Evolutionary conservation across 2,888 invertebrate species (phyloP).

Genomic region (Linyphia triangularis): DNA sequence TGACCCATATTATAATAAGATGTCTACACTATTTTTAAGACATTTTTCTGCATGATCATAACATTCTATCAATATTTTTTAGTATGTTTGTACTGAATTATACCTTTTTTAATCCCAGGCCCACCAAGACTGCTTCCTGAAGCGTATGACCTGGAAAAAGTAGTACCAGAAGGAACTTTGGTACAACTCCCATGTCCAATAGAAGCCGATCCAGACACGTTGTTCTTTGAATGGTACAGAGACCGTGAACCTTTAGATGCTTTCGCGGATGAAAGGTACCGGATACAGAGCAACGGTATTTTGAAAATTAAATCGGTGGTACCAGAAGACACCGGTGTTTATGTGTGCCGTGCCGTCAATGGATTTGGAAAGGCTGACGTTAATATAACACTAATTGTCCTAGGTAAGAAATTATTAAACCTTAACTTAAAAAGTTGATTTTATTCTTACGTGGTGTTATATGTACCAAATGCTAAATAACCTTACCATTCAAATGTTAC

Average conservation of each 20-base stretch:
- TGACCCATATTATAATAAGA: too few relatives aligned
- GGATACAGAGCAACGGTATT: conserved; percentile 67
- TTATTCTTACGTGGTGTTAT: too few relatives aligned
- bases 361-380: conserved; percentile 72
- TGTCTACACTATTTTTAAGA: not conserved
- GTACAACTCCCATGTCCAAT: conserved; percentile 74
- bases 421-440: too few relatives aligned
- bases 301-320: conserved; percentile 73
- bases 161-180: conserved; percentile 69
- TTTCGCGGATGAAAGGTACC: conserved; percentile 70
- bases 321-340: conserved; percentile 74
- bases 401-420: conserved; percentile 70
- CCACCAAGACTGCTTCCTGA: conserved; percentile 72
- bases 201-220: conserved; percentile 72
- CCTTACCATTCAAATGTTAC: too few relatives aligned
- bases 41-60: not conserved
- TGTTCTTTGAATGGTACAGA: conserved; percentile 74
- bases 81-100: too few relatives aligned
- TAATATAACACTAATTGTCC: conserved; percentile 74
- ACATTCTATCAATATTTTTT: not conserved
- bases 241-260: conserved; percentile 65
- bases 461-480: too few relatives aligned
- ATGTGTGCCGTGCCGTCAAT: conserved; percentile 74
- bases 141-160: conserved; percentile 63
- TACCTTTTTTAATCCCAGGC: conserved; percentile 58